Evolutionary conservation across 2,113 vertebrate genomes (phyloP).

Genomic region (Gasterosteus nipponicus): DNA sequence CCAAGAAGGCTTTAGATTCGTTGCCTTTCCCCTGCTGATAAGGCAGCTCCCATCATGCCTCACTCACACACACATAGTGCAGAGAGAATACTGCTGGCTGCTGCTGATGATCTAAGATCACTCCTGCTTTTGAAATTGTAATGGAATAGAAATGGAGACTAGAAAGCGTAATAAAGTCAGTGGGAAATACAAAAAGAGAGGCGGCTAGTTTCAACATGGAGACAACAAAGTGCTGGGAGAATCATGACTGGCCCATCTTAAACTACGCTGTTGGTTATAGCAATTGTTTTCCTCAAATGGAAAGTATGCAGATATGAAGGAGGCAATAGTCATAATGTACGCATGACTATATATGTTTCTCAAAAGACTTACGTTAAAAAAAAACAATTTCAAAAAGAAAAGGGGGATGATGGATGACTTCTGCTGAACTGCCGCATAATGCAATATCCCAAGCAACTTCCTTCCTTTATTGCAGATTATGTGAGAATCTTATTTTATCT

Average conservation of each 20-base stretch:
- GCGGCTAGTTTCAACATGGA: constrained; percentile 11
- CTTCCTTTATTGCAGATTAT: constrained; percentile 15
- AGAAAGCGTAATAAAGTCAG: constrained; percentile 30
- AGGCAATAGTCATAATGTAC: neutral
- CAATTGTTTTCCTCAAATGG: constrained; percentile 6
- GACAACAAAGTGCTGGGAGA: constrained; percentile 14
- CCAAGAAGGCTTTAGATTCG: constrained; percentile 69
- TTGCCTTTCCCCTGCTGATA: constrained; percentile 65
- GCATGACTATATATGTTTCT: neutral
- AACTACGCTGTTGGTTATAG: neutral
- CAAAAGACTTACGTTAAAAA: neutral
- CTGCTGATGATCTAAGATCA: constrained; percentile 53
- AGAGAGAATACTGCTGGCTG: constrained; percentile 66
- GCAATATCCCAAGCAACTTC: constrained; percentile 1
- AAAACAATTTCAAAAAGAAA: neutral
- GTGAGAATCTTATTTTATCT: constrained; percentile 13
- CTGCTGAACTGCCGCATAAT: constrained; percentile 16
- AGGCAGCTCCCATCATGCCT: constrained; percentile 72
- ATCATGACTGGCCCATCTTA: constrained; percentile 8
- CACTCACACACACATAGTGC: constrained; percentile 68
- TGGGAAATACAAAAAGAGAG: constrained; percentile 29
- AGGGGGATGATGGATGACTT: constrained; percentile 11
- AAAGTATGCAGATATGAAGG: neutral
- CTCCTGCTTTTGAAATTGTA: constrained; percentile 58
- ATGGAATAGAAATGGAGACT: constrained; percentile 53